Base-by-base conservation (phyloP, 92 coral and sea anemone species). In the Montipora capitata region DNA sequence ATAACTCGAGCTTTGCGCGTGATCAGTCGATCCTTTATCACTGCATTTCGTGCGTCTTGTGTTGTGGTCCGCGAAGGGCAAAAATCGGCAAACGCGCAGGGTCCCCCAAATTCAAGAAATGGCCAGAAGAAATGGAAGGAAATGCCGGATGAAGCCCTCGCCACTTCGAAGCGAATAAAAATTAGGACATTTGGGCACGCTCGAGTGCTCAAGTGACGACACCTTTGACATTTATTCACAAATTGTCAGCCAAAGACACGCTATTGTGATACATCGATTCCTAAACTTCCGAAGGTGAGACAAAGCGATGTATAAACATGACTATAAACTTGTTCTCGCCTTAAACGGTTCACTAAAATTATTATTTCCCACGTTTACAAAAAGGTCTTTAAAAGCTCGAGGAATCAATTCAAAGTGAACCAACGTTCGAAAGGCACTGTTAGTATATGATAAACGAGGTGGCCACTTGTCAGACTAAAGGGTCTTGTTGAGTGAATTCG, bases 191-290 rank as follows among this genome's bases (percentile, higher is more conserved):
- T 70, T 71, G 43, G 79, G 10, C 80, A 90, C 93, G 90, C 77
- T 71, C 85, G 87, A 80, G 67, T 85, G 90, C 59, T 4, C 67
- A 89, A 40, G 80, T 90, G 90, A 73, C 82, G 40, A 56, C 72
- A 64, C 57, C 59, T 73, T 72, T 83, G 79, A 83, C 87, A 83
- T 79, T 61, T 72, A 83, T 59, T 83, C 87, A 83, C 59, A 52
- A 83, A 68, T 72, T 83, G 87, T 83, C 87, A 83, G 59, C 87
- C 54, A n/a, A 70, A 83, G 71, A 8, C 70, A 59, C 40, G 59
- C 45, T 74, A 16, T 72, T 57, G 61, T 72, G 49, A 83, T 59
- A 12, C 72, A 81, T 72, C 75, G 79, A 83, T 61, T 43, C 59
- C 87, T 72, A 72, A 62, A 83, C 80, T 83, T 83, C 87, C 87